Conservation (phyloP, 1,140 invertebrate species). For the Brachionus asplanchnoidis region DNA sequence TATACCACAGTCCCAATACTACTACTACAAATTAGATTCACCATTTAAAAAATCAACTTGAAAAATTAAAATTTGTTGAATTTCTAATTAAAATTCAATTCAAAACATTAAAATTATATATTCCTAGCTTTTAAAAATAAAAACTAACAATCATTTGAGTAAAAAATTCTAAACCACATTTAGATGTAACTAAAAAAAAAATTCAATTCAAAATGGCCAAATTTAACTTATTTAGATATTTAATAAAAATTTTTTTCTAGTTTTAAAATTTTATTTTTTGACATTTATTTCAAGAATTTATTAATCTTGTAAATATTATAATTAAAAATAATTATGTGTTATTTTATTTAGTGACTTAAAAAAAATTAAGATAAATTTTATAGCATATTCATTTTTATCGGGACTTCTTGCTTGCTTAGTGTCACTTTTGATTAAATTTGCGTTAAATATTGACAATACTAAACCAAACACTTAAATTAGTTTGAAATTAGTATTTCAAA, state of each 20-base stretch:
- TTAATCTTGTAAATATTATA: background rate
- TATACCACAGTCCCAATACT: no score
- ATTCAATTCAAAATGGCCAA: background rate
- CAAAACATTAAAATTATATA: background rate
- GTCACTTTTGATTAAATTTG: constrained; percentile 29
- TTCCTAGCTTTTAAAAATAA: no score
- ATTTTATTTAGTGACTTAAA: background rate
- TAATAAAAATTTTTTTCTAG: background rate
- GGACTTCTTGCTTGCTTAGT: constrained; percentile 37
- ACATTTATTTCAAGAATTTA: background rate
- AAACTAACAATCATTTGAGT: no score
- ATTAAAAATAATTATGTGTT: background rate
- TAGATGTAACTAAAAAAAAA: no score
- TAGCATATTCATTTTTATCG: background rate
- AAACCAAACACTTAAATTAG: background rate
- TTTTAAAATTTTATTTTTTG: background rate
- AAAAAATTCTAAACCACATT: no score
- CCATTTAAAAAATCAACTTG: background rate
- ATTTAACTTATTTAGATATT: background rate
- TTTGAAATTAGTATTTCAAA: background rate
- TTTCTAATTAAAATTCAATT: no score
- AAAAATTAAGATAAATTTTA: background rate
- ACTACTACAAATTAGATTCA: background rate
- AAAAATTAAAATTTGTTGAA: background rate
- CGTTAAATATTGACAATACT: constrained; percentile 26